phyloP scores from a whole-genome alignment of 2,113 vertebrate genomes.

The Xiphias gladius region DNA sequence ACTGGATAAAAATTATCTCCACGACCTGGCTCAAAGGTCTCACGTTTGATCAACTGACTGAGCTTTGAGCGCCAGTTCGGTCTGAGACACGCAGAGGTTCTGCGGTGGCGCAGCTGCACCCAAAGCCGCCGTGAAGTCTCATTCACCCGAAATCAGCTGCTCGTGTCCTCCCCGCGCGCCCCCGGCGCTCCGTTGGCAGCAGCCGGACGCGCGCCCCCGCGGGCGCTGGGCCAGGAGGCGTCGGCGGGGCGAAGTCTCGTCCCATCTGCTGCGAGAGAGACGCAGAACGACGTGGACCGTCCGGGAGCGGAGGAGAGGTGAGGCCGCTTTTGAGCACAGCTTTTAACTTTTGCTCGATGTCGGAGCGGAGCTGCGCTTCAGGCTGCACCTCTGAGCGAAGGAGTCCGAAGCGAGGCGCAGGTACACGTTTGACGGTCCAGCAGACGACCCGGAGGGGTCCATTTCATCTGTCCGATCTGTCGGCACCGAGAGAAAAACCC shows the following conservation, averaged over 20 bases:
- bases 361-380: too few relatives aligned
- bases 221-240: neutral
- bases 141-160: neutral
- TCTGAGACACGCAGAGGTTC: too few relatives aligned
- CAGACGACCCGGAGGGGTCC: too few relatives aligned
- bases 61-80: too few relatives aligned
- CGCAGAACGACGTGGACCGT: conserved; percentile 29
- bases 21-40: neutral
- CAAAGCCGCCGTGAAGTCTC: neutral
- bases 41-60: neutral
- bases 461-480: too few relatives aligned
- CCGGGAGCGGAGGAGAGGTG: conserved; percentile 53
- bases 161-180: neutral
- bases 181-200: conserved; percentile 9
- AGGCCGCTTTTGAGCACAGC: conserved; percentile 30
- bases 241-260: neutral
- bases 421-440: too few relatives aligned
- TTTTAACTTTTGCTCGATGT: neutral
- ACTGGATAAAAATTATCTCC: neutral
- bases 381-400: too few relatives aligned
- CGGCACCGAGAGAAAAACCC: too few relatives aligned
- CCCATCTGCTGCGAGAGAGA: neutral
- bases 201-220: conserved; percentile 19
- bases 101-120: too few relatives aligned
- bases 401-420: too few relatives aligned